Evolutionary conservation across 2,888 invertebrate genomes (phyloP), one percentile per base, ranked within the genome.

Genomic region (Andrena bicolor): DNA sequence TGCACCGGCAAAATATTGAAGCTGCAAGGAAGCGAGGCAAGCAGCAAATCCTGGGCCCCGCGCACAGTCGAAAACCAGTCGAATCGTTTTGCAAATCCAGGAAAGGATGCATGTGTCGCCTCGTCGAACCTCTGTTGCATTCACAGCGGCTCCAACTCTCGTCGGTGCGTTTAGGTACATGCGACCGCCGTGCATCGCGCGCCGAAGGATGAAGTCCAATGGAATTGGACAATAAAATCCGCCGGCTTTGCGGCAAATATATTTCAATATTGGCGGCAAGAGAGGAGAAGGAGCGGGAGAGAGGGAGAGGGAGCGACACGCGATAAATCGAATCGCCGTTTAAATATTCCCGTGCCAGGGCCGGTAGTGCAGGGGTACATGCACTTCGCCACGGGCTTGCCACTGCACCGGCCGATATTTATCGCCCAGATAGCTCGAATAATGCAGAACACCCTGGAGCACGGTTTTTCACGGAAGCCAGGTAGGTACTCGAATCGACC

Each of bases 361-460:
- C 76, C 78, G 83, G 83, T 41, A 80, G 71, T 71, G 64, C 73
- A 60, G 79, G 79, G 74, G 78, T 74, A 74, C 74, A 71, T 71
- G 78, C 74, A 61, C 79, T 72, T 76, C 74, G 72, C 75, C 81
- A 76, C 69, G 71, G 68, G 82, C 53, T 64, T 32, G 75, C 82
- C 64, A 26, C 51, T 49, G 73, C 51, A 35, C 68, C 61, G 71
- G 65, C 66, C 85, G 88, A 89, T 90, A 90, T 90, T 90, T 90
- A 90, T 90, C 88, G 88, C 16, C 83, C 82, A 75, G 85, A 76
- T 88, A 79, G 58, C 84, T 83, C 86, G 90, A 90, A 88, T 90
- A 90, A 90, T 88, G 82, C 83, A 78, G 83, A 81, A 88, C 83
- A 83, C 85, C 80, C 86, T 63, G 72, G 81, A 80, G 83, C 88